Evolutionary conservation across 37 sponge, comb jelly and placozoan species (phyloP).

Genomic region (Oopsacas minuta): DNA sequence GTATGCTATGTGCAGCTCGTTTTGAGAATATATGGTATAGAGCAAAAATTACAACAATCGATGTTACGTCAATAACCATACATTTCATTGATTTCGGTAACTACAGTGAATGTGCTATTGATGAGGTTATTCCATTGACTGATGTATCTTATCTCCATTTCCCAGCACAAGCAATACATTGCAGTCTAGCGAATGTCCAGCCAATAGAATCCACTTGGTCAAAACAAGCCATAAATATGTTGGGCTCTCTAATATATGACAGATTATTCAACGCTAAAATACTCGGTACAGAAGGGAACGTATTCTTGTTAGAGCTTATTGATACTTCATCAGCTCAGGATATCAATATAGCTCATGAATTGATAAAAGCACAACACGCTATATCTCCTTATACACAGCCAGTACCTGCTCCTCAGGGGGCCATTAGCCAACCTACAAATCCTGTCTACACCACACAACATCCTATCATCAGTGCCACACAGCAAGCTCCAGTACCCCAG

Average conservation of each 20-base stretch:
- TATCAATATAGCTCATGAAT: not conserved
- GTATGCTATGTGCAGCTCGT: not conserved
- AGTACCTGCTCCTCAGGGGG: not conserved
- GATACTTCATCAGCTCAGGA: not conserved
- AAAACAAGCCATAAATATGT: not conserved
- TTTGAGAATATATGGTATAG: not conserved
- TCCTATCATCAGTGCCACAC: not conserved
- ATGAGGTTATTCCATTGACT: not conserved
- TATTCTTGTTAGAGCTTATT: not conserved
- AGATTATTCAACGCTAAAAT: not conserved
- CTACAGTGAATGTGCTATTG: not conserved
- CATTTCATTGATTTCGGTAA: conserved; percentile 6
- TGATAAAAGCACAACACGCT: not conserved
- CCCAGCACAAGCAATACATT: conserved; percentile 52
- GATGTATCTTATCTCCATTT: conserved; percentile 19
- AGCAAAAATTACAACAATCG: not conserved
- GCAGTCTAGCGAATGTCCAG: conserved; percentile 21
- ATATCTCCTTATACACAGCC: not conserved
- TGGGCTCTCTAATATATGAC: not conserved
- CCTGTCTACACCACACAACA: not conserved
- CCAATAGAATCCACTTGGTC: not conserved
- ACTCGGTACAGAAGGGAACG: not conserved
- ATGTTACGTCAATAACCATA: not conserved
- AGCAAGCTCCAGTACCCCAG: not conserved
- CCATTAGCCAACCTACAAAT: too few relatives aligned